A percentile compares a stretch with the other conserved stretches of the same genome.
Evolutionary conservation across 2,888 invertebrate genomes (phyloP).

Genomic region (Arenicola marina): DNA sequence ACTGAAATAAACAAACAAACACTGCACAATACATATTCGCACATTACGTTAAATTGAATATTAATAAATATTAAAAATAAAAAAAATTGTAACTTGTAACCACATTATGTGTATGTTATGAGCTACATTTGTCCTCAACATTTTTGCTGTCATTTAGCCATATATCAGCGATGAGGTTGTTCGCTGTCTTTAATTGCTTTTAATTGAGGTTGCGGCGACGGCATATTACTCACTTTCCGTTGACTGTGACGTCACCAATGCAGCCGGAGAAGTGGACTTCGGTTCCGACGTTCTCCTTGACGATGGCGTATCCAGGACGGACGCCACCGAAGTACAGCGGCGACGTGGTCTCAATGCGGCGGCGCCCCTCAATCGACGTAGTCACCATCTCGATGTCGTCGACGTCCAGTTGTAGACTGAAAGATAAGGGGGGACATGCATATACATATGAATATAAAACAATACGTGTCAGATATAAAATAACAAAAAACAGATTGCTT

Average conservation of each 20-base stretch:
- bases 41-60: too few species aligned
- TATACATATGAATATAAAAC: not conserved
- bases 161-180: too few species aligned
- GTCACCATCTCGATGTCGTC: slow-evolving; percentile 76
- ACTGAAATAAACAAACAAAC: too few species aligned
- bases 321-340: slow-evolving; percentile 86
- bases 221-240: slow-evolving; percentile 72
- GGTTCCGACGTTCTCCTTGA: slow-evolving; percentile 58
- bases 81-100: too few species aligned
- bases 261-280: slow-evolving; percentile 79
- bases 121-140: too few species aligned
- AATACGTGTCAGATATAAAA: not conserved
- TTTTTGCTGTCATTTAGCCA: too few species aligned
- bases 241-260: slow-evolving; percentile 88
- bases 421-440: not conserved
- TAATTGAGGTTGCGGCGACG: too few species aligned
- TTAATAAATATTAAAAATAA: too few species aligned
- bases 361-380: slow-evolving; percentile 36
- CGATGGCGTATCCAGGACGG: slow-evolving; percentile 67
- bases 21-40: too few species aligned
- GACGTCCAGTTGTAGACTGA: slow-evolving; percentile 68
- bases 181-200: too few species aligned
- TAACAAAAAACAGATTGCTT: not conserved
- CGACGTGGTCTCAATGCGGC: slow-evolving; percentile 67
- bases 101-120: too few species aligned